Evolutionary conservation across 2,797 vertebrate species (phyloP).

Genomic region (Cichlasoma orientale): DNA sequence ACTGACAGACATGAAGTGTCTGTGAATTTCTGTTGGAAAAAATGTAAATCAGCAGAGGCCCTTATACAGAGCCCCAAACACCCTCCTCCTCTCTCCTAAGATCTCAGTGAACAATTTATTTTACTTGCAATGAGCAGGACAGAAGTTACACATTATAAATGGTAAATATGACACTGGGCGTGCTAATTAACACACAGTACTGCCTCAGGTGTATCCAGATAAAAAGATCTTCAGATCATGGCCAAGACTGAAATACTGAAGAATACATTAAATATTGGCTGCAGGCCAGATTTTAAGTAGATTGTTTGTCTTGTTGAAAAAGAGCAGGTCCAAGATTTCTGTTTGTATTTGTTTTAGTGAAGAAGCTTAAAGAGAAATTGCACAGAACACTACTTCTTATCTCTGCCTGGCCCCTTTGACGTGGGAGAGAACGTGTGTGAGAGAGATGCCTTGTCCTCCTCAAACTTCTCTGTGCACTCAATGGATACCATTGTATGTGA

Average conservation of each 20-base stretch:
- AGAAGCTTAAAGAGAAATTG: slow-evolving; percentile 40
- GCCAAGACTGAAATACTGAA: background rate
- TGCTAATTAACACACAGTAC: background rate
- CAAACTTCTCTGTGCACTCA: slow-evolving; percentile 63
- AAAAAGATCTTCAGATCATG: too few species aligned
- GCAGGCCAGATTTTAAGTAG: background rate
- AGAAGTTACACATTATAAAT: background rate
- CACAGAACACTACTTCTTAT: slow-evolving; percentile 59
- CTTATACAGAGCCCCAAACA: slow-evolving; percentile 8
- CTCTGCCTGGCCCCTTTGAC: slow-evolving; percentile 63
- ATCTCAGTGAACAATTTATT: slow-evolving; percentile 4
- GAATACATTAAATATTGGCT: background rate
- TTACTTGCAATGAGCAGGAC: background rate
- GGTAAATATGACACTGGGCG: background rate
- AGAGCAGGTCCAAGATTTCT: slow-evolving; percentile 4
- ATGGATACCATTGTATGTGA: slow-evolving; percentile 78
- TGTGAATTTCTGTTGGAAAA: background rate
- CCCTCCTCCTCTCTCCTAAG: background rate
- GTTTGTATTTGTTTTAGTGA: slow-evolving; percentile 19
- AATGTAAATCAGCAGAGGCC: background rate
- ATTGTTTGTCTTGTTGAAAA: background rate
- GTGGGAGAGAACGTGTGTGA: slow-evolving; percentile 22
- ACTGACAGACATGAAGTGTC: background rate
- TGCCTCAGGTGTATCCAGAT: background rate
- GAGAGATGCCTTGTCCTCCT: slow-evolving; percentile 68